Conservation (phyloP, 1,140 invertebrate species). For the Saxidomus purpurata region DNA sequence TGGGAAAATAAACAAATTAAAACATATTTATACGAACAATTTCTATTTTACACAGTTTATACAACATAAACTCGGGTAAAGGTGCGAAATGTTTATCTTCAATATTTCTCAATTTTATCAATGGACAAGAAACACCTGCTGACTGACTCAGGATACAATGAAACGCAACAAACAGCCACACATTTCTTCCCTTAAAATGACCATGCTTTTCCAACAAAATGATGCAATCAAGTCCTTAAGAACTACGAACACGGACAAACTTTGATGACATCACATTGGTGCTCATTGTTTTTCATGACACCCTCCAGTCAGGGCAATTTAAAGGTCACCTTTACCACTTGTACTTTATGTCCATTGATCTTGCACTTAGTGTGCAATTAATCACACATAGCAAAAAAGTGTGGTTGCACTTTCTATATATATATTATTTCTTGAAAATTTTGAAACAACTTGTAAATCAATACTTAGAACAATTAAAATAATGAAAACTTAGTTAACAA, state of each 20-base stretch:
- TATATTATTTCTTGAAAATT: neutral
- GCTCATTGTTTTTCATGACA: no score
- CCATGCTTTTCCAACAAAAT: no score
- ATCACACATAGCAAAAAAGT: neutral
- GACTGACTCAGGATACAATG: neutral
- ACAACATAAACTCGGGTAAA: slow-evolving; percentile 43
- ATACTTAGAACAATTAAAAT: neutral
- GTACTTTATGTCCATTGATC: neutral
- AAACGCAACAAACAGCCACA: no score
- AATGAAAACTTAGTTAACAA: slow-evolving; percentile 13
- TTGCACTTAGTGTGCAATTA: neutral
- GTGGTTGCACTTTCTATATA: slow-evolving; percentile 27
- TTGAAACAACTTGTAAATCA: neutral
- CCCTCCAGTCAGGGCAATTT: neutral
- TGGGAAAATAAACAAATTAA: slow-evolving; percentile 31
- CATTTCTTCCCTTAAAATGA: no score
- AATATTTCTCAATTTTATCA: neutral
- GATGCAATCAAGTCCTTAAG: no score
- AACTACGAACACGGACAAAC: no score
- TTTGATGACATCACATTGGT: no score
- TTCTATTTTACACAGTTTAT: slow-evolving; percentile 40
- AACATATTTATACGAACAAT: slow-evolving; percentile 43
- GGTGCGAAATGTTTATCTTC: slow-evolving; percentile 6
- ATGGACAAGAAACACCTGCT: neutral
- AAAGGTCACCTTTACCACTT: slow-evolving; percentile 11